Evolutionary conservation across 2,888 invertebrate species (phyloP).

Genomic region (Brenthis hecate): DNA sequence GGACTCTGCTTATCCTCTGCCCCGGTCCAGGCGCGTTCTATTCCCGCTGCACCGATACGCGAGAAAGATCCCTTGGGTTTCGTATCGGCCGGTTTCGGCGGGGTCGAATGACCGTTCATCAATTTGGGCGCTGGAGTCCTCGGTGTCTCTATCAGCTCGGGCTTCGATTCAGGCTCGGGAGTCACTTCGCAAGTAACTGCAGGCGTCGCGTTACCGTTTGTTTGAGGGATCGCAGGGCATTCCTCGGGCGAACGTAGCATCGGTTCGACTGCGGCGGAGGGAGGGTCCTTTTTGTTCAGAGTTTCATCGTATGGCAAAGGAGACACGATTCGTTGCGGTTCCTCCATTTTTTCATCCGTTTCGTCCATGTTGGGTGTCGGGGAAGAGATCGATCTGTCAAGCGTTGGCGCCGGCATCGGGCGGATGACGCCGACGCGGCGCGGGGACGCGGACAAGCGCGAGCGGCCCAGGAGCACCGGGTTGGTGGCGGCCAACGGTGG

Average conservation of each 20-base stretch:
- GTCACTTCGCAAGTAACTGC: constrained; percentile 36
- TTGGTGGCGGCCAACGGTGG: constrained; percentile 70
- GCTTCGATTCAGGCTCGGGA: constrained; percentile 39
- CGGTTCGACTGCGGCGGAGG: constrained; percentile 72
- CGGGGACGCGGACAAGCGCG: constrained; percentile 58
- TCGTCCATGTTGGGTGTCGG: constrained; percentile 38
- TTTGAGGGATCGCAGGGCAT: constrained; percentile 43
- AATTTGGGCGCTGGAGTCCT: constrained; percentile 42
- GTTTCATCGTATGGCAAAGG: constrained; percentile 45
- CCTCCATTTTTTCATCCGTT: constrained; percentile 44
- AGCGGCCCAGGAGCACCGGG: constrained; percentile 62
- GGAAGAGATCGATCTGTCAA: constrained; percentile 41
- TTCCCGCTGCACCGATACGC: constrained; percentile 56
- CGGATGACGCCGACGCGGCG: constrained; percentile 82
- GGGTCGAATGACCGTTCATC: constrained; percentile 52
- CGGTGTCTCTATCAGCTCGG: constrained; percentile 32
- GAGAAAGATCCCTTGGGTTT: constrained; percentile 46
- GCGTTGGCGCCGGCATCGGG: constrained; percentile 68
- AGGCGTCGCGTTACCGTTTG: constrained; percentile 26
- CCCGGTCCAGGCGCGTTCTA: constrained; percentile 68
- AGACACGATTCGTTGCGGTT: constrained; percentile 45
- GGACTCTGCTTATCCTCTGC: constrained; percentile 45
- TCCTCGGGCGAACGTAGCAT: constrained; percentile 59
- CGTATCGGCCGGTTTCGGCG: constrained; percentile 35
- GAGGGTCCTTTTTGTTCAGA: constrained; percentile 51